Conservation (phyloP, 1,140 invertebrate genomes). For the Teleopsis dalmanni region DNA sequence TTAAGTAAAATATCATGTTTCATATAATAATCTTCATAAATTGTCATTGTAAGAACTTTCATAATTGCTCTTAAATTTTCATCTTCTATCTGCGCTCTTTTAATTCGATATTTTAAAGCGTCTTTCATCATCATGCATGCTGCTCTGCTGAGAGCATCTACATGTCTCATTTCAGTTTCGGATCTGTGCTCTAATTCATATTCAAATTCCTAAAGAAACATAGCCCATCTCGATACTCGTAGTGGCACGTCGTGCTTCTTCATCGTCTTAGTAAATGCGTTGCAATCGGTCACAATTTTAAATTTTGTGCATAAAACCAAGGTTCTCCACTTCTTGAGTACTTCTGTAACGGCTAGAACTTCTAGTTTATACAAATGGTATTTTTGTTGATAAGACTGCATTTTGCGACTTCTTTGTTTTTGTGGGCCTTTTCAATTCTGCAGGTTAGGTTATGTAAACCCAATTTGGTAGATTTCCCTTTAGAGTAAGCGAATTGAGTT, state of each 20-base stretch:
- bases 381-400: conserved; percentile 13
- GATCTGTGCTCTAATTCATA: conserved; percentile 21
- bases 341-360: conserved; percentile 13
- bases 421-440: no score
- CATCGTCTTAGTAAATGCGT: conserved; percentile 8
- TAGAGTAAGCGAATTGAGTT: no score
- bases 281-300: conserved; percentile 14
- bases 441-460: no score
- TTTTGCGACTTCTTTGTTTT: conserved; percentile 16
- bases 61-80: conserved; percentile 5
- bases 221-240: conserved; percentile 18
- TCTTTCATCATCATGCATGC: conserved; percentile 11
- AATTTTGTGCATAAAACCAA: conserved; percentile 7
- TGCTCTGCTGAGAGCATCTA: conserved; percentile 21
- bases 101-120: conserved; percentile 5
- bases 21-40: conserved; percentile 4
- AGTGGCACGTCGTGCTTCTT: conserved; percentile 9
- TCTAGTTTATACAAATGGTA: conserved; percentile 25
- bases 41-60: not conserved
- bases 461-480: no score
- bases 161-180: conserved; percentile 21
- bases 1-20: conserved; percentile 8
- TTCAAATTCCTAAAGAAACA: conserved; percentile 22
- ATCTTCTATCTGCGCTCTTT: conserved; percentile 5
- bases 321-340: conserved; percentile 10